Evolutionary conservation across 64 coral and sea anemone species (phyloP).

Genomic region (Porites australiensis): DNA sequence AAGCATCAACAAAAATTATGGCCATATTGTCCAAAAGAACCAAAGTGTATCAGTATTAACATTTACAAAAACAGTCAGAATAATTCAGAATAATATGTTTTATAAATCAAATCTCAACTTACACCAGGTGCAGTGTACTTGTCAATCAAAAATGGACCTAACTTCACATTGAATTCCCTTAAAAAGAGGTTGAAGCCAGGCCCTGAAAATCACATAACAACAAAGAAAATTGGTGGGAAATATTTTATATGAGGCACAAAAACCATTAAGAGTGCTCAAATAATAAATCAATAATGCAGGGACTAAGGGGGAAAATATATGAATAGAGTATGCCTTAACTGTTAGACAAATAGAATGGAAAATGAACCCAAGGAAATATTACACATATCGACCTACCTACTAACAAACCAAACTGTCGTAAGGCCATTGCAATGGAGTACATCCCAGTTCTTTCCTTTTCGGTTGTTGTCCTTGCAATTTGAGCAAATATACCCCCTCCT

Average conservation of each 20-base stretch:
- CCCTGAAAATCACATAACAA: slow-evolving; percentile 61
- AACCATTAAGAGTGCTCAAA: too few relatives aligned
- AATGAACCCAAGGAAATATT: neutral
- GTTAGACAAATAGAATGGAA: neutral
- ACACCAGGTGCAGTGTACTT: slow-evolving; percentile 86
- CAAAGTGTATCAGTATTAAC: too few relatives aligned
- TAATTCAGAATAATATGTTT: too few relatives aligned
- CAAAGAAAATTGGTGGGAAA: neutral
- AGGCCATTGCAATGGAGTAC: slow-evolving; percentile 89
- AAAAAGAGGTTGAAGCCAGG: slow-evolving; percentile 91
- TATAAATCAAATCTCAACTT: neutral
- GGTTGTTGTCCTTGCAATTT: slow-evolving; percentile 96
- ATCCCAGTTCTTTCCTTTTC: slow-evolving; percentile 89
- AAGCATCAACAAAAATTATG: too few relatives aligned
- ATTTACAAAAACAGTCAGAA: too few relatives aligned
- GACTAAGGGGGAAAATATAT: too few relatives aligned
- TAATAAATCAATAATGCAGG: too few relatives aligned
- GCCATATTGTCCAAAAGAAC: too few relatives aligned
- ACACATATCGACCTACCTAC: slow-evolving; percentile 50
- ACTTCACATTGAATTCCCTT: slow-evolving; percentile 74
- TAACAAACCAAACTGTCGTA: slow-evolving; percentile 86
- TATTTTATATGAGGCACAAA: neutral
- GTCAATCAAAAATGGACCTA: slow-evolving; percentile 89
- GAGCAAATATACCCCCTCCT: slow-evolving; percentile 87
- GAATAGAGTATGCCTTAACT: too few relatives aligned